phyloP scores from a whole-genome alignment of 2,797 vertebrate species.

The Epinephelus awoara region DNA sequence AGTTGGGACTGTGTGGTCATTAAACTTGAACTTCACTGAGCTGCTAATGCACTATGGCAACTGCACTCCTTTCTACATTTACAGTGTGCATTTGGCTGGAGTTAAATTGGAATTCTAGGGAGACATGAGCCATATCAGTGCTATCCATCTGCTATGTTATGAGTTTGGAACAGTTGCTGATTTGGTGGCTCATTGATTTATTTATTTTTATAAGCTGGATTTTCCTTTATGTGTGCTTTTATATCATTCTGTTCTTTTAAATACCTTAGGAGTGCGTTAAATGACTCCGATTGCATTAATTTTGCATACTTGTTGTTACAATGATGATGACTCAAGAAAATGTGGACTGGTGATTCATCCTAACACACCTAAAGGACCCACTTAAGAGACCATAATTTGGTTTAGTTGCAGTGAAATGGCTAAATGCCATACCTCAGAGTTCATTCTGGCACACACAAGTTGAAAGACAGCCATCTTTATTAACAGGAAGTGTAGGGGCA shows the following conservation, averaged over 20 bases:
- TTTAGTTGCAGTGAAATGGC: not conserved
- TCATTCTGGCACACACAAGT: not conserved
- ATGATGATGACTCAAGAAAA: not conserved
- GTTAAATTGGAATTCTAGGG: slow-evolving; percentile 18
- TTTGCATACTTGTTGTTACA: not conserved
- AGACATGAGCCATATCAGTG: slow-evolving; percentile 2
- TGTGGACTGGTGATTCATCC: not conserved
- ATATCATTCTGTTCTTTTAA: not conserved
- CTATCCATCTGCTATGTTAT: slow-evolving; percentile 25
- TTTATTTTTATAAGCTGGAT: slow-evolving; percentile 13
- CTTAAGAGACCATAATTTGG: not conserved
- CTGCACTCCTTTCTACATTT: slow-evolving; percentile 38
- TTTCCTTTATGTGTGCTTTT: slow-evolving; percentile 1
- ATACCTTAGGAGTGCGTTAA: not conserved
- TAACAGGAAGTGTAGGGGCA: not conserved
- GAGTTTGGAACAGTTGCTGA: slow-evolving; percentile 8
- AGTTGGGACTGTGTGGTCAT: slow-evolving; percentile 39
- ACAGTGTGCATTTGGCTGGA: slow-evolving; percentile 20
- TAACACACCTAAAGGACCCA: not conserved
- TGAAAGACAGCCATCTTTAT: not conserved
- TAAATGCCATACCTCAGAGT: not conserved
- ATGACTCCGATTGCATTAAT: not conserved
- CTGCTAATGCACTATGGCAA: slow-evolving; percentile 34
- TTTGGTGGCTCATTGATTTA: slow-evolving; percentile 25
- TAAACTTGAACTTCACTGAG: slow-evolving; percentile 60